Evolutionary conservation across 2,113 vertebrate species (phyloP).

Genomic region (Corythaeola cristata): DNA sequence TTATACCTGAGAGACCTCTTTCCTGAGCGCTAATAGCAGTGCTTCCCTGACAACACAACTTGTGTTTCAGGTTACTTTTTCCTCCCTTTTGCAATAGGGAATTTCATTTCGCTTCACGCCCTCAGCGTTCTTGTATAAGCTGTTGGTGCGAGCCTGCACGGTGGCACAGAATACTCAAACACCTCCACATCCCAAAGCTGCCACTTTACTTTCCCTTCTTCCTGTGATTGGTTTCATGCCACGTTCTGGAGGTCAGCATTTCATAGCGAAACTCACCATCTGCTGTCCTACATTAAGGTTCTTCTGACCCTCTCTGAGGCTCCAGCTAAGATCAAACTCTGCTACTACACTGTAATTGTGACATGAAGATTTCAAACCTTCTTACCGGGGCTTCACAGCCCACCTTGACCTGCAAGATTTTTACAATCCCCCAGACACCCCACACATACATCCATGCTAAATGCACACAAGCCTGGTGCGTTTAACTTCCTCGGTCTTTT

Average conservation of each 20-base stretch:
- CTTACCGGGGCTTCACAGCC: neutral
- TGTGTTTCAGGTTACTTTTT: neutral
- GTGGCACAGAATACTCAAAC: neutral
- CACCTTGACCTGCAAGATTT: neutral
- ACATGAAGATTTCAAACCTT: neutral
- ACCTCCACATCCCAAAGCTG: neutral
- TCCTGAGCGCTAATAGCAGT: neutral
- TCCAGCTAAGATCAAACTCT: neutral
- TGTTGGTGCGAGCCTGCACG: accelerated
- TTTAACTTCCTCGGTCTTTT: neutral
- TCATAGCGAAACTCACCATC: neutral
- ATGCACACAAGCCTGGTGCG: neutral
- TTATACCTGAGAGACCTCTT: neutral
- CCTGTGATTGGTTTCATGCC: accelerated
- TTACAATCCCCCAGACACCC: too few relatives aligned
- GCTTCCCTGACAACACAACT: neutral
- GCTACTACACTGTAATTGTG: neutral
- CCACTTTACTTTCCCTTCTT: neutral
- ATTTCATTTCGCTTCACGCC: neutral
- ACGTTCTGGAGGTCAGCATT: neutral
- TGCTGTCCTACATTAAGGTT: neutral
- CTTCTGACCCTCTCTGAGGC: neutral
- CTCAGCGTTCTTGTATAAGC: accelerated
- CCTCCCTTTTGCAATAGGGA: neutral
- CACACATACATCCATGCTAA: accelerated